phyloP scores from a whole-genome alignment of 2,113 vertebrate species.

The Glaucidium brasilianum region DNA sequence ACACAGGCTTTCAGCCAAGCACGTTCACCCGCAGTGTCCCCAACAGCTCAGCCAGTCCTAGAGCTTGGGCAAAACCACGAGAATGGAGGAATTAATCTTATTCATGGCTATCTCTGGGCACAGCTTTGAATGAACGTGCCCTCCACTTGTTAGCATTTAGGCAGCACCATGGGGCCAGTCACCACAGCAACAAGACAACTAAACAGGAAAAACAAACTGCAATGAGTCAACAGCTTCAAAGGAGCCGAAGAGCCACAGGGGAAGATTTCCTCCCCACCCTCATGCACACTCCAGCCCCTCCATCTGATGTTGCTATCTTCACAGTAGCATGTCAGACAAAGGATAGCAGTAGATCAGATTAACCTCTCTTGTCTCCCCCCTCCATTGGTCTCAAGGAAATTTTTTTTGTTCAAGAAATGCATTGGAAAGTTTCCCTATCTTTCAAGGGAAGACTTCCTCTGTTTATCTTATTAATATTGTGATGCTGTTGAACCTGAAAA shows the following conservation, averaged over 20 bases:
- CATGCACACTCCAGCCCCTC: background rate
- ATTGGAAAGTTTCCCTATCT: background rate
- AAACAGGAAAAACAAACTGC: slow-evolving; percentile 38
- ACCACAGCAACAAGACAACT: slow-evolving; percentile 1
- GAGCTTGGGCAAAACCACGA: background rate
- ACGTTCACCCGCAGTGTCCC: background rate
- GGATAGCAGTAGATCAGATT: background rate
- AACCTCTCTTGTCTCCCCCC: background rate
- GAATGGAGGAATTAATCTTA: background rate
- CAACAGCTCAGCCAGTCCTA: background rate
- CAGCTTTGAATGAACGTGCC: background rate
- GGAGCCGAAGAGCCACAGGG: background rate
- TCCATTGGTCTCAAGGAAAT: background rate
- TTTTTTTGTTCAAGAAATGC: background rate
- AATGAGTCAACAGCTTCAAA: slow-evolving; percentile 51
- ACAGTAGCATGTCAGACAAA: background rate
- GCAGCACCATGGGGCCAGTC: background rate
- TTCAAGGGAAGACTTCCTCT: background rate
- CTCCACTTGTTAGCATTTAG: background rate
- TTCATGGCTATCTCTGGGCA: background rate
- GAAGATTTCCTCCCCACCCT: slow-evolving; percentile 1
- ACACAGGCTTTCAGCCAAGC: background rate
- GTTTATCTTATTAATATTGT: background rate
- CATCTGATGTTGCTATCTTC: background rate
- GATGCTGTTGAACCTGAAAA: background rate